Percentiles rank a stretch among this genome's conserved stretches.
phyloP scores from a whole-genome alignment of 1,140 invertebrate genomes.

The Rhagoletis pomonella region DNA sequence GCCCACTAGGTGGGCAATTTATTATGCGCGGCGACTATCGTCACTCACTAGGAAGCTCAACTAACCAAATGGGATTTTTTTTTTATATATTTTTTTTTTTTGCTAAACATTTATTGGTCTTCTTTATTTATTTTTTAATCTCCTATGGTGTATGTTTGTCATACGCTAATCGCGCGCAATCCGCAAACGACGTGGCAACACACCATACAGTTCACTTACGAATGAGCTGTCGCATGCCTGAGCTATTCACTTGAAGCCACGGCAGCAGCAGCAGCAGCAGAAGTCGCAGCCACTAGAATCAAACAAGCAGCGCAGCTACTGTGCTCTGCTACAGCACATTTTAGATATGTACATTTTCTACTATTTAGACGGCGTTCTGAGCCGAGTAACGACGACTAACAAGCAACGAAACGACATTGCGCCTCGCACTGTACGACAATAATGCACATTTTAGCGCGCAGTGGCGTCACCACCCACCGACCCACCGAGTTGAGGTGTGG shows the following conservation, averaged over 20 bases:
- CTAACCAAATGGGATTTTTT: background rate
- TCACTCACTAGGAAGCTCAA: background rate
- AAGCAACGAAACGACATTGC: background rate
- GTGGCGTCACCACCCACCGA: slow-evolving; percentile 14
- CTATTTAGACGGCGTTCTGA: background rate
- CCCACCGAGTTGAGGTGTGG: background rate
- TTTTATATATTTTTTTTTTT: background rate
- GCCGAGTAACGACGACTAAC: background rate
- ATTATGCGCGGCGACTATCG: background rate
- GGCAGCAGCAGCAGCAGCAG: background rate
- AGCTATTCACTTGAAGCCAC: background rate
- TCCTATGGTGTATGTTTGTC: background rate
- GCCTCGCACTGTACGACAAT: background rate
- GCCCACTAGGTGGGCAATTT: background rate
- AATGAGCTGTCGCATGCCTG: slow-evolving; percentile 49
- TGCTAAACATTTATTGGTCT: background rate
- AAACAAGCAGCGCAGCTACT: slow-evolving; percentile 15
- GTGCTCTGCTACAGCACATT: slow-evolving; percentile 6
- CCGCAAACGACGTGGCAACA: slow-evolving; percentile 47
- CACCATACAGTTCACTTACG: slow-evolving; percentile 45
- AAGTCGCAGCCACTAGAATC: background rate
- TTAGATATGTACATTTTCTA: background rate
- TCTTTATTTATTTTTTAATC: background rate
- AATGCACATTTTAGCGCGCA: slow-evolving; percentile 20
- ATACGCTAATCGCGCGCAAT: slow-evolving; percentile 30